Percentiles rank a stretch among this genome's conserved stretches.
Conservation (phyloP, 2,797 vertebrate species). For the Naso thynnoides region DNA sequence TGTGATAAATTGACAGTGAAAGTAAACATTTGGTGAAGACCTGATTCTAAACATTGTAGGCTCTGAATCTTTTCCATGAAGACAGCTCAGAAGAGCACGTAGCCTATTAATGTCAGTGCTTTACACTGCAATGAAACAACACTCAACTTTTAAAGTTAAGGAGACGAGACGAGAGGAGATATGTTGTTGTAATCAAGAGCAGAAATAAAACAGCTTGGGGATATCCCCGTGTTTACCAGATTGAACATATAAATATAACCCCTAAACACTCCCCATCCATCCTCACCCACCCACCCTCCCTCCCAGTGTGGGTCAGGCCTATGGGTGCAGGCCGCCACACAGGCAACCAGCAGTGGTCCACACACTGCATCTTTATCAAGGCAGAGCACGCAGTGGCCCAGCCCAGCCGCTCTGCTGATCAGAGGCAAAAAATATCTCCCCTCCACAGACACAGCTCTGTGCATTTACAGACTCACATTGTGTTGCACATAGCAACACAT, state of each 20-base stretch:
- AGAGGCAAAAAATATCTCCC: constrained; percentile 79
- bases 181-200: constrained; percentile 30
- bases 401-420: constrained; percentile 70
- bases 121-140: constrained; percentile 6
- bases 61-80: not conserved
- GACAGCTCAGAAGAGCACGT: not conserved
- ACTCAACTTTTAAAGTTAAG: constrained; percentile 9
- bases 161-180: not conserved
- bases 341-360: constrained; percentile 60
- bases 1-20: too few relatives aligned
- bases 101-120: not conserved
- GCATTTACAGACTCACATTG: constrained; percentile 81
- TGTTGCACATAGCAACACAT: constrained; percentile 77
- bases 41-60: not conserved
- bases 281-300: not conserved
- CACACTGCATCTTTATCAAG: constrained; percentile 84
- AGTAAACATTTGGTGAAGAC: too few relatives aligned
- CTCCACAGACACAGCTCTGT: constrained; percentile 84
- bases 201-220: constrained; percentile 53
- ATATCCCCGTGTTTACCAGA: constrained; percentile 67
- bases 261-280: constrained; percentile 19
- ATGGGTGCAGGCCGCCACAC: constrained; percentile 50
- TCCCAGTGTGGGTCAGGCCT: constrained; percentile 36
- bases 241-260: constrained; percentile 54
- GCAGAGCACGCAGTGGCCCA: constrained; percentile 59